phyloP scores from a whole-genome alignment of 2,113 vertebrate genomes.

The Sceloporus undulatus region DNA sequence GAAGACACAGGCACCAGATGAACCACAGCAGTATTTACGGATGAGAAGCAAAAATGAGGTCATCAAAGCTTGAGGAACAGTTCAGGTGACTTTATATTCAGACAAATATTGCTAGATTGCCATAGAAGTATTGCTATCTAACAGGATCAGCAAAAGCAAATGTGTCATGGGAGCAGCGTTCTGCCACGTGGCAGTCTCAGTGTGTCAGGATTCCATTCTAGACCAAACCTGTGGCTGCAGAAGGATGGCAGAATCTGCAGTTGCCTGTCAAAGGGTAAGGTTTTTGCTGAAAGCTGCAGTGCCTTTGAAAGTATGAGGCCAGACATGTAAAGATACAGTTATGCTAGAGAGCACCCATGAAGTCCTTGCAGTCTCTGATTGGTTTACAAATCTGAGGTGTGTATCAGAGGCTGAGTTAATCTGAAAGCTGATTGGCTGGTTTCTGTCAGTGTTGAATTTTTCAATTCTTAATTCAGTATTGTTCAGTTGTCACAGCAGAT shows the following conservation, averaged over 20 bases:
- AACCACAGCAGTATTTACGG: neutral
- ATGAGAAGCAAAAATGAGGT: neutral
- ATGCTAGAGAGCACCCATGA: neutral
- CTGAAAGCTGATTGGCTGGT: neutral
- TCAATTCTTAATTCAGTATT: neutral
- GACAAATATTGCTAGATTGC: neutral
- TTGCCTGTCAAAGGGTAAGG: neutral
- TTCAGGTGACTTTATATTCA: neutral
- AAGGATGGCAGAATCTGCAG: neutral
- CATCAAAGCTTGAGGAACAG: neutral
- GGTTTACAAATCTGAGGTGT: neutral
- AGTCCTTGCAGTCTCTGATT: neutral
- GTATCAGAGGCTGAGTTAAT: neutral
- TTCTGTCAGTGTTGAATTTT: neutral
- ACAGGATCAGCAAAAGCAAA: neutral
- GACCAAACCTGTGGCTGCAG: neutral
- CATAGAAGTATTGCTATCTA: neutral
- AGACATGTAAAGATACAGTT: neutral
- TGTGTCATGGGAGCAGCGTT: neutral
- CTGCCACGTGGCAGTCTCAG: neutral
- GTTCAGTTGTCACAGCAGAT: neutral
- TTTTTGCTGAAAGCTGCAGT: neutral
- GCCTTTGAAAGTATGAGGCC: neutral
- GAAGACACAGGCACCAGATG: neutral
- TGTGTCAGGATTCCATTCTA: neutral